phyloP scores from a whole-genome alignment of 2,888 invertebrate genomes.

The Drosophila eohydei region DNA sequence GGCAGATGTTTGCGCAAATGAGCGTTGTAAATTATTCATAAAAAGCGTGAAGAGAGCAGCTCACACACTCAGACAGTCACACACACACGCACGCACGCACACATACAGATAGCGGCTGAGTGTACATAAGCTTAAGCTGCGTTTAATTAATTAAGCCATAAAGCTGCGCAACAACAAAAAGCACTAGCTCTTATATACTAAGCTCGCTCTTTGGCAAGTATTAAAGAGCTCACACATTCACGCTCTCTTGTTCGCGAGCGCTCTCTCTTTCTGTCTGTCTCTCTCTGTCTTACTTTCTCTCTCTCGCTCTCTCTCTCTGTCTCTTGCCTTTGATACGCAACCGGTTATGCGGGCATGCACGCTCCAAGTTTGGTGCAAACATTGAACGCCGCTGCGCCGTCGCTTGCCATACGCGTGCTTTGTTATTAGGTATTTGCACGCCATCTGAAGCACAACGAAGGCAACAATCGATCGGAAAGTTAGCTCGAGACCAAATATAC shows the following conservation, averaged over 20 bases:
- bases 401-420: slow-evolving; percentile 76
- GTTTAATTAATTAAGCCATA: slow-evolving; percentile 77
- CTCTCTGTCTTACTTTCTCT: neutral
- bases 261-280: slow-evolving; percentile 1
- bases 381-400: slow-evolving; percentile 69
- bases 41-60: slow-evolving; percentile 9
- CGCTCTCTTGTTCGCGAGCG: slow-evolving; percentile 4
- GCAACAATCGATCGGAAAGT: slow-evolving; percentile 76
- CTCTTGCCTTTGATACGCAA: slow-evolving; percentile 25
- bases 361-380: slow-evolving; percentile 70
- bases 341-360: slow-evolving; percentile 65
- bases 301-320: slow-evolving; percentile 4
- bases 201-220: slow-evolving; percentile 31
- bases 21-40: slow-evolving; percentile 56
- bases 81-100: neutral
- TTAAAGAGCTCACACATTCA: slow-evolving; percentile 27
- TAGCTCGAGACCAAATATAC: slow-evolving; percentile 62
- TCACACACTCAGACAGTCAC: neutral
- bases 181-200: slow-evolving; percentile 35
- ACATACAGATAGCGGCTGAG: neutral
- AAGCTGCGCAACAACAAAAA: slow-evolving; percentile 31
- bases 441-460: slow-evolving; percentile 84
- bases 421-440: slow-evolving; percentile 84
- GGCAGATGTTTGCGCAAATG: slow-evolving; percentile 57
- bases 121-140: slow-evolving; percentile 20